Percentiles rank a stretch among this genome's conserved stretches.
These are phyloP conservation scores for Dicrostonyx torquatus DNA, from an alignment of 2,797 vertebrate species.

Conservation along the genomic window DNA sequence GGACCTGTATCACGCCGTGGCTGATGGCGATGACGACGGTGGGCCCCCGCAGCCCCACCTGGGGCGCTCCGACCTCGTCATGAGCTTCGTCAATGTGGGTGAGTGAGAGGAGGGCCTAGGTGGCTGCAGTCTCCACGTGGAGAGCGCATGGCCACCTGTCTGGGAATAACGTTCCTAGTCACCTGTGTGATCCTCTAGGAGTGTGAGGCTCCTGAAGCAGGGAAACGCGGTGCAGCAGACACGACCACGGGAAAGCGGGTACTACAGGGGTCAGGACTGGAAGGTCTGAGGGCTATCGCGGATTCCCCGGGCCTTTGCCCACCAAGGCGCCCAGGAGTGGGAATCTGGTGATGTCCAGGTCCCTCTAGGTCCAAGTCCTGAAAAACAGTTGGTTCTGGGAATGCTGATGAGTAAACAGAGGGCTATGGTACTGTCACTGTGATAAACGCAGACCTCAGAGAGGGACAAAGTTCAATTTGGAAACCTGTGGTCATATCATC, in stretches of 20 bases:
- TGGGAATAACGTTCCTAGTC: neutral
- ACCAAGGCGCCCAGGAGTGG: neutral
- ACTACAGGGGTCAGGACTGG: neutral
- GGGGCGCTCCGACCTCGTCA: slow-evolving; percentile 94
- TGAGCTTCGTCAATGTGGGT: slow-evolving; percentile 98
- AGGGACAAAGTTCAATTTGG: slow-evolving; percentile 58
- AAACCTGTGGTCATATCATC: slow-evolving; percentile 42
- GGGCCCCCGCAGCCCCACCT: slow-evolving; percentile 89
- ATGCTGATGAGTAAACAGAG: slow-evolving; percentile 48
- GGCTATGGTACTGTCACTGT: slow-evolving; percentile 30
- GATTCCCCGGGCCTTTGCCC: neutral
- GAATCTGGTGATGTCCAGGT: neutral
- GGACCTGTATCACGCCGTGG: slow-evolving; percentile 95
- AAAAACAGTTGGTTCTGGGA: neutral
- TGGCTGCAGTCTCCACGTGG: neutral
- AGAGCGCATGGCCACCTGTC: neutral
- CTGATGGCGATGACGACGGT: slow-evolving; percentile 79
- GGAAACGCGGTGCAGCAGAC: neutral
- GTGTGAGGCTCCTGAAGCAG: neutral
- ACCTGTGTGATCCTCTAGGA: neutral
- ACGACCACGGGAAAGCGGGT: neutral
- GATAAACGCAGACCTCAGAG: slow-evolving; percentile 34
- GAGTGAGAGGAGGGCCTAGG: slow-evolving; percentile 81
- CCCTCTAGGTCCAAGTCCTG: slow-evolving; percentile 4
- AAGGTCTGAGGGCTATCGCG: neutral